Evolutionary conservation across 2,113 vertebrate genomes (phyloP), one percentile per base, ranked within the genome.

Genomic region (Cavia porcellus): DNA sequence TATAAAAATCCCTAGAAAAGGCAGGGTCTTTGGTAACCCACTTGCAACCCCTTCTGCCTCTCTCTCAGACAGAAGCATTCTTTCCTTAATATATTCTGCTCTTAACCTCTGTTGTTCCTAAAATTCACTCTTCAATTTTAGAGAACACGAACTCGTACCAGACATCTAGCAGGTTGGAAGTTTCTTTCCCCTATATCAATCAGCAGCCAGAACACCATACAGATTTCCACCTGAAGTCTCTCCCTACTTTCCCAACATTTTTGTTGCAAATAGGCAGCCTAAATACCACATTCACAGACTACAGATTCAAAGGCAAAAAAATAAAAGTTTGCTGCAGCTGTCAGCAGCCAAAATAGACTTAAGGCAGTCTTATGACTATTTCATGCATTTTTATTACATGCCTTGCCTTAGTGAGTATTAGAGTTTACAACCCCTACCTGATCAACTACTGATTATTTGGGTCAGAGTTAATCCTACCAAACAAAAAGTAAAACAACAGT

Each of bases 301-400:
- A 25, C 12, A 96, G n/a, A 95, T 8, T 64, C 52, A 47, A 3
- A 13, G 64, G 86, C 38, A 77, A 89, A 91, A 95, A 96, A 94
- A 89, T 4, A n/a, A 72, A 77, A 70, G 32, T 66, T 15, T 92
- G 52, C 9, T 72, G 52, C 52, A 79, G 42, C 66, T 82, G 7
- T 68, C 72, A 86, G 47, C 64, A 90, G 80, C 47, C 24, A 74
- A 82, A 95, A 45, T 11, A 50, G 55, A 59, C 17, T 86, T 42
- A 47, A 88, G 87, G 59, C 17, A 83, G 30, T 52, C 68, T 89
- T 79, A 32, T 64, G 75, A 57, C 22, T 84, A 81, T 28, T 72
- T 52, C 28, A 50, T 70, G 5, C 50, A 93, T 75, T 75, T 90
- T 72, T 89, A 25, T 70, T 55, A 57, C 30, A 85, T 20, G 50